A percentile compares a stretch with the other conserved stretches of the same genome.
Conservation (phyloP, 1,140 invertebrate species). For the Heliconius congener region DNA sequence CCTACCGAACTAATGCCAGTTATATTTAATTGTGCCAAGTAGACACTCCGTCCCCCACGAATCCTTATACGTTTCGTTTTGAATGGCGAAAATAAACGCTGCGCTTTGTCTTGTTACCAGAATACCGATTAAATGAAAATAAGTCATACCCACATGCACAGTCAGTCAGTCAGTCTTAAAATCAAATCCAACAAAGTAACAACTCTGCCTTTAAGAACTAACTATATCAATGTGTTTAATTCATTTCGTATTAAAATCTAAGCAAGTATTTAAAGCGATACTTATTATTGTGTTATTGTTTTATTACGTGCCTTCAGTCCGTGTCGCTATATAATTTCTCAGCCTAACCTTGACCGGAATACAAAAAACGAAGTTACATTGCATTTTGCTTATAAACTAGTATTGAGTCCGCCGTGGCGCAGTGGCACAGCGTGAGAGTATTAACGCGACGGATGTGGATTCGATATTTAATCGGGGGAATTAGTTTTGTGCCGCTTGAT, state of each 20-base stretch:
- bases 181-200: too few relatives aligned
- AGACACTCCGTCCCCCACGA: too few relatives aligned
- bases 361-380: slow-evolving; percentile 18
- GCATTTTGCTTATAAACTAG: not conserved
- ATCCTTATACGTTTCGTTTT: too few relatives aligned
- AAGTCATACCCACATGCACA: too few relatives aligned
- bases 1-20: not conserved
- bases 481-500: too few relatives aligned
- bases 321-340: slow-evolving; percentile 13
- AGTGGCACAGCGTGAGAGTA: not conserved
- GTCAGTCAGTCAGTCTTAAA: too few relatives aligned
- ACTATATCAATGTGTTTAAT: not conserved
- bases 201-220: too few relatives aligned
- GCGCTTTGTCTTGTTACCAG: too few relatives aligned
- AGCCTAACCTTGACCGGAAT: slow-evolving; percentile 14
- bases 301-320: slow-evolving; percentile 10
- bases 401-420: not conserved
- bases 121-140: too few relatives aligned
- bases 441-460: too few relatives aligned
- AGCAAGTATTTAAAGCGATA: not conserved
- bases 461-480: too few relatives aligned
- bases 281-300: not conserved
- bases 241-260: not conserved
- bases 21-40: not conserved
- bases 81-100: too few relatives aligned